Evolutionary conservation across 2,888 invertebrate species (phyloP).

Genomic region (Parascotia fuliginaria): DNA sequence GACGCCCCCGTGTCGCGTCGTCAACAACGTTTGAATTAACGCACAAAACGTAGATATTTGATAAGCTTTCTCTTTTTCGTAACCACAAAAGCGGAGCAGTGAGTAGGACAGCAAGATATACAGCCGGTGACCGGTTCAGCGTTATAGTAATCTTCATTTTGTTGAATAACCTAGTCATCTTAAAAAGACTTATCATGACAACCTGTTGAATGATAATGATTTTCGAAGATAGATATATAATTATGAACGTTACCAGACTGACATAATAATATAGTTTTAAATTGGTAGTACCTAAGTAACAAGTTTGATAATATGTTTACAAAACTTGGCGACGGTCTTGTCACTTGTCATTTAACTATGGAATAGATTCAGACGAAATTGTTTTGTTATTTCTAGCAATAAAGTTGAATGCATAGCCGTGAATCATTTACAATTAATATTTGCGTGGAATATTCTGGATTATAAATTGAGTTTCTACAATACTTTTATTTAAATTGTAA

Average conservation of each 20-base stretch:
- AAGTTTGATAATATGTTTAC: not conserved
- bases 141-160: not conserved
- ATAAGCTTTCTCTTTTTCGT: conserved; percentile 43
- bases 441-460: not conserved
- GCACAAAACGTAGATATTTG: conserved; percentile 28
- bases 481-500: too few species aligned
- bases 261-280: too few species aligned
- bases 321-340: not conserved
- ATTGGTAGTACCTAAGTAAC: too few species aligned
- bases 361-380: conserved; percentile 7
- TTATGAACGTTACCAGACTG: too few species aligned
- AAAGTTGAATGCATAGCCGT: not conserved
- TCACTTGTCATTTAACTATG: conserved; percentile 6
- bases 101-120: not conserved
- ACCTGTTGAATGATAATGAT: not conserved
- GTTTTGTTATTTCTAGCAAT: conserved; percentile 15
- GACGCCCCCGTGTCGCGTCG: conserved; percentile 13
- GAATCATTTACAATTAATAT: conserved; percentile 4
- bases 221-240: too few species aligned
- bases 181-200: not conserved
- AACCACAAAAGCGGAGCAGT: conserved; percentile 7
- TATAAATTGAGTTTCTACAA: not conserved
- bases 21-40: conserved; percentile 16
- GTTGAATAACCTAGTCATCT: not conserved
- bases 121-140: conserved; percentile 1